Conservation (phyloP, 2,797 vertebrate species). For the Coregonus suidteri region DNA sequence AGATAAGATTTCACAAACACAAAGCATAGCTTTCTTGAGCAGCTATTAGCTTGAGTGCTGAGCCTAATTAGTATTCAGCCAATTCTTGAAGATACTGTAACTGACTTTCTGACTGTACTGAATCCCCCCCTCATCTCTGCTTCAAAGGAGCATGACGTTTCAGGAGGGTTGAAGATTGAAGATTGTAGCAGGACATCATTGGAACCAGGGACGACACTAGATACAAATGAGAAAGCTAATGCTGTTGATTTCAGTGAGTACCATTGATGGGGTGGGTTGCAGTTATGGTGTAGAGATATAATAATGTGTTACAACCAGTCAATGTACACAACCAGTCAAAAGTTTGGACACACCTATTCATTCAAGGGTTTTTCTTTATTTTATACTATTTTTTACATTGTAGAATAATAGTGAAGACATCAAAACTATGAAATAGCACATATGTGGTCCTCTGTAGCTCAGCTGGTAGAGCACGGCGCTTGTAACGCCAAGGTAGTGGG, state of each 20-base stretch:
- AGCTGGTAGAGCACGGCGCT: too few relatives aligned
- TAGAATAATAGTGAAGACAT: too few relatives aligned
- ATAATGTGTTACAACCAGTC: not conserved
- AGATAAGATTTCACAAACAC: not conserved
- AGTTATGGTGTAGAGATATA: not conserved
- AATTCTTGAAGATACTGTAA: not conserved
- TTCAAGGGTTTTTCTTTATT: too few relatives aligned
- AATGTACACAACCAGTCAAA: too few relatives aligned
- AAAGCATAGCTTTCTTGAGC: not conserved
- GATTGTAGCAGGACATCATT: not conserved
- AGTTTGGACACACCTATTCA: too few relatives aligned
- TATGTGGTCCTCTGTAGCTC: too few relatives aligned
- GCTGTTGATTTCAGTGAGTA: conserved; percentile 1
- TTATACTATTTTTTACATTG: too few relatives aligned
- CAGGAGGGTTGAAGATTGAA: not conserved
- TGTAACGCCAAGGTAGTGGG: too few relatives aligned
- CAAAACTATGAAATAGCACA: too few relatives aligned
- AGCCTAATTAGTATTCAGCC: not conserved
- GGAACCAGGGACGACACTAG: not conserved
- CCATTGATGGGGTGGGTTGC: not conserved
- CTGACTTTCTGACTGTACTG: not conserved
- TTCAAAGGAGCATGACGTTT: not conserved
- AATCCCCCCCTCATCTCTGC: not conserved
- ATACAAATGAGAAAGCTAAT: not conserved
- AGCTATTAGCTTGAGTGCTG: not conserved